phyloP scores from a whole-genome alignment of 2,113 vertebrate genomes.

The Osmerus mordax region DNA sequence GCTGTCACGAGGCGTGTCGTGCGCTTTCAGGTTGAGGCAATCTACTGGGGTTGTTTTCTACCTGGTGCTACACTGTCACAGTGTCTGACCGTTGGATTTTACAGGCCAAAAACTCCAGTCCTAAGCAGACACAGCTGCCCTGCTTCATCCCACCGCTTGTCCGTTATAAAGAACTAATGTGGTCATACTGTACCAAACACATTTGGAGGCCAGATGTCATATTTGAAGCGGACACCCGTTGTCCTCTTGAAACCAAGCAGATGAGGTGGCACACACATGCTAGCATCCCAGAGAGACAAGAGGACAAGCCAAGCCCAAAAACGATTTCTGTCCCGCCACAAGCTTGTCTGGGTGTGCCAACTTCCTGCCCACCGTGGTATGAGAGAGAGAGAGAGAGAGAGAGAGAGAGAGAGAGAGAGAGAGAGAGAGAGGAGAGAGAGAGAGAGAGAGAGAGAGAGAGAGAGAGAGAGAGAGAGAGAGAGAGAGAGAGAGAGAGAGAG shows the following conservation, averaged over 20 bases:
- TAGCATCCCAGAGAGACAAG: slow-evolving; percentile 30
- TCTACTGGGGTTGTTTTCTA: too few relatives aligned
- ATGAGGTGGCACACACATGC: slow-evolving; percentile 53
- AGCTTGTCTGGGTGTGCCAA: slow-evolving; percentile 35
- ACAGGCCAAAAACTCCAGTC: slow-evolving; percentile 20
- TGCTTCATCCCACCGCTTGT: slow-evolving; percentile 35
- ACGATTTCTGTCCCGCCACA: slow-evolving; percentile 25
- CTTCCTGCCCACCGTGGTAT: slow-evolving; percentile 32
- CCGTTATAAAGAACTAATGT: slow-evolving; percentile 39
- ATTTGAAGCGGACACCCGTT: slow-evolving; percentile 50
- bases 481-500: slow-evolving; percentile 20
- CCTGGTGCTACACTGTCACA: too few relatives aligned
- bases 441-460: neutral
- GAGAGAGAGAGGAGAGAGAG: neutral
- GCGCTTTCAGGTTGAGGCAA: too few relatives aligned
- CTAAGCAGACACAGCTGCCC: slow-evolving; percentile 39
- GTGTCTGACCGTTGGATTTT: too few relatives aligned
- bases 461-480: neutral
- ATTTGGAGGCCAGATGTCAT: slow-evolving; percentile 50
- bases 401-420: neutral
- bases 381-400: slow-evolving; percentile 7
- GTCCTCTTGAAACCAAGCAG: slow-evolving; percentile 36
- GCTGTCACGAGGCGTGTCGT: too few relatives aligned
- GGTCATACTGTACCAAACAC: slow-evolving; percentile 40
- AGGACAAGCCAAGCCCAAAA: slow-evolving; percentile 33